phyloP scores from a whole-genome alignment of 2,888 invertebrate species.

The Sesamia inferens region DNA sequence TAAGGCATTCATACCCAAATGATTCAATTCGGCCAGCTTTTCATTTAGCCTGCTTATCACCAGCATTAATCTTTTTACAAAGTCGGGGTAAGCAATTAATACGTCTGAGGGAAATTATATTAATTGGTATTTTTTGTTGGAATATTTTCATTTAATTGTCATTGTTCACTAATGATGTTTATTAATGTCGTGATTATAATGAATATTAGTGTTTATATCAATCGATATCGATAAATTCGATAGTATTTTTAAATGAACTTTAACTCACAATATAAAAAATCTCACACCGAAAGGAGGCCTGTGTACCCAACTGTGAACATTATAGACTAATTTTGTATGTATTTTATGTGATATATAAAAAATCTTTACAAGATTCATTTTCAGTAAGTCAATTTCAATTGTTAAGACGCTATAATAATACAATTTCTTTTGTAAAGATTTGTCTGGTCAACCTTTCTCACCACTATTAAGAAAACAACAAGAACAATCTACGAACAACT shows the following conservation, averaged over 20 bases:
- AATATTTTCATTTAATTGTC: constrained; percentile 35
- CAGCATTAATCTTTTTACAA: constrained; percentile 75
- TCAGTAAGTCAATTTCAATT: too few relatives aligned
- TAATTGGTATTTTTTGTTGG: constrained; percentile 41
- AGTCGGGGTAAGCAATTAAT: constrained; percentile 69
- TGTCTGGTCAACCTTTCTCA: too few relatives aligned
- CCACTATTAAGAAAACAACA: too few relatives aligned
- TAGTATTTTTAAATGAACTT: neutral
- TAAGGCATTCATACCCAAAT: constrained; percentile 82
- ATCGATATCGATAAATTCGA: neutral
- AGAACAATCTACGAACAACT: too few relatives aligned
- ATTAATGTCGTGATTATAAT: constrained; percentile 16
- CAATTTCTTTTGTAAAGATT: too few relatives aligned
- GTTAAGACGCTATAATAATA: too few relatives aligned
- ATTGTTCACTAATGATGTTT: constrained; percentile 33
- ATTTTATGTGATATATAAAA: too few relatives aligned
- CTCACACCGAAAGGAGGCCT: too few relatives aligned
- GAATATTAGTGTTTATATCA: neutral
- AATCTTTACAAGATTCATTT: too few relatives aligned
- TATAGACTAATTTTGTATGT: too few relatives aligned
- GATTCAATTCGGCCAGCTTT: constrained; percentile 84
- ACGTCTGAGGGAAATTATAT: constrained; percentile 60
- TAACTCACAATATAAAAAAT: neutral
- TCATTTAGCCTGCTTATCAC: constrained; percentile 81
- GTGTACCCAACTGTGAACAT: too few relatives aligned